Evolutionary conservation across 2,797 vertebrate species (phyloP).

Genomic region (Podarcis lilfordi): DNA sequence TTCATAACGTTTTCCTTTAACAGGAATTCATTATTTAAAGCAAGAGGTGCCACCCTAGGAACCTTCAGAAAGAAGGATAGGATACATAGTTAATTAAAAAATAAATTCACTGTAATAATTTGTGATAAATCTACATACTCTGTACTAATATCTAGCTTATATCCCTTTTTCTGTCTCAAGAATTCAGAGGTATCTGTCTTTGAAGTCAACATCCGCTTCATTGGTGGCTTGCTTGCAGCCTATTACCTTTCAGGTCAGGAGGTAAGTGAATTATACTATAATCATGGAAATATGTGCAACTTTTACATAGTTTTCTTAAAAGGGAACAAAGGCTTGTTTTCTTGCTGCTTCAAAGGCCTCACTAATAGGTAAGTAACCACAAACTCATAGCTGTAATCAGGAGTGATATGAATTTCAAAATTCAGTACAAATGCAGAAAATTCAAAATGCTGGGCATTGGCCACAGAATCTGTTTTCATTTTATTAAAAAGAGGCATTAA

Average conservation of each 20-base stretch:
- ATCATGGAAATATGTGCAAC: neutral
- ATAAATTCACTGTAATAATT: neutral
- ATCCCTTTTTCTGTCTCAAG: slow-evolving; percentile 75
- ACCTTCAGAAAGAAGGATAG: too few relatives aligned
- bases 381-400: neutral
- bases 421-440: neutral
- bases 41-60: neutral
- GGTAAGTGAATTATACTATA: slow-evolving; percentile 77
- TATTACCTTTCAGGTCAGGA: slow-evolving; percentile 98
- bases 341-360: neutral
- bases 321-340: neutral
- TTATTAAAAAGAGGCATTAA: neutral
- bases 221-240: slow-evolving; percentile 93
- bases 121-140: neutral
- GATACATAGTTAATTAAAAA: too few relatives aligned
- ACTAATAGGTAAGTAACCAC: neutral
- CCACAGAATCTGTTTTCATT: neutral
- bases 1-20: too few relatives aligned
- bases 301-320: neutral
- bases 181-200: slow-evolving; percentile 98
- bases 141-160: neutral
- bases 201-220: slow-evolving; percentile 99
- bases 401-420: neutral
- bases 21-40: neutral
- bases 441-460: neutral